Base-by-base conservation (phyloP, 2,113 vertebrate genomes). In the Upupa epops region DNA sequence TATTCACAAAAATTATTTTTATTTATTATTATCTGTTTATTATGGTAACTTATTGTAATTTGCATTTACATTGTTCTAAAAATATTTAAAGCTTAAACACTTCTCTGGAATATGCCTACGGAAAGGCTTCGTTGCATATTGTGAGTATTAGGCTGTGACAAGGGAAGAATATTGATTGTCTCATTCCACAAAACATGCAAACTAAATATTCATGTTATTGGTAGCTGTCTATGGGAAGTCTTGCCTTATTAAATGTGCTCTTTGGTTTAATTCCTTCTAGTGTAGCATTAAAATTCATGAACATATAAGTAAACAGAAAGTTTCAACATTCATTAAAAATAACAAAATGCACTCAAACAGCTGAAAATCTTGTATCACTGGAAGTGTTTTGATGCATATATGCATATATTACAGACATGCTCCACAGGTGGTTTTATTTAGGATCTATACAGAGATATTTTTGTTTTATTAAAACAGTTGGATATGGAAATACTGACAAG, bases 201-300 rank as follows among this genome's bases (percentile, higher is more conserved):
- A 31, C 26, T 87, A 63, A 89, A 72, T 85, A 83, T 92, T 89
- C 59, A 13, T 54, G 25, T 64, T 32, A 49, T 46, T 20, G 66
- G 25, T 48, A 61, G 51, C 34, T 63, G 55, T 54, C 28, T 76
- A 3, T 77, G 73, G 40, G 75, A 91, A 85, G 32, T 61, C 56
- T 77, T 32, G 70, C 73, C 73, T 63, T 58, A 80, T 76, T 88
- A 90, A 83, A 66, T 49, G 36, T 73, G 36, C 40, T 89, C 40
- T 82, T 94, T 85, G 55, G 26, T 82, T 79, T 94, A 88, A 91
- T 93, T 95, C 64, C 75, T 91, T 63, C 79, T 17, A 49, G 36
- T 73, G 51, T n/a, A 70, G 26, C 58, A 88, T 91, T 89, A 96
- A 88, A 89, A 91, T 96, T 92, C 68, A 88, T 88, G 59, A 91